These are phyloP conservation scores for Hiodon alosoides DNA, from an alignment of 2,113 vertebrate species.

Conservation along the genomic window DNA sequence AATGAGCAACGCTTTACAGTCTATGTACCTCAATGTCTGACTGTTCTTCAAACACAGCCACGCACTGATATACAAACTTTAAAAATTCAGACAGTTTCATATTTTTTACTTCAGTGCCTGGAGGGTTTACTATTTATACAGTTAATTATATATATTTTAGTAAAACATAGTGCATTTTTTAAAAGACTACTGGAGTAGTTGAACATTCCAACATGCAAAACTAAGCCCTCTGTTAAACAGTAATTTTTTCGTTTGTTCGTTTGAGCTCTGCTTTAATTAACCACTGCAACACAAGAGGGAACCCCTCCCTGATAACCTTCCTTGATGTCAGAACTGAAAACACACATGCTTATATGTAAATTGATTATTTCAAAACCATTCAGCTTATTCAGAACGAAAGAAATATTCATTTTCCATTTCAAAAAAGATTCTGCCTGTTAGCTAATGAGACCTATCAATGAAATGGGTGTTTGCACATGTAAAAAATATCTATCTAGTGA, in stretches of 20 bases:
- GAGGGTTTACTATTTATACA: slow-evolving; percentile 25
- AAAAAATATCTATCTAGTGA: not conserved
- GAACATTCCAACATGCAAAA: slow-evolving; percentile 48
- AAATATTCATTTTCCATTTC: slow-evolving; percentile 22
- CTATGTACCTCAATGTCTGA: too few relatives aligned
- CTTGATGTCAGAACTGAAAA: slow-evolving; percentile 33
- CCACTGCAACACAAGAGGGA: not conserved
- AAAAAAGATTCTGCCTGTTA: slow-evolving; percentile 16
- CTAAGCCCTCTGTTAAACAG: slow-evolving; percentile 27
- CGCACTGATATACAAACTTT: slow-evolving; percentile 24
- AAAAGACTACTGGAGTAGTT: slow-evolving; percentile 39
- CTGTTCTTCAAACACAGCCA: slow-evolving; percentile 12
- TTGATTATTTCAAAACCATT: slow-evolving; percentile 16
- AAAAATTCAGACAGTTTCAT: slow-evolving; percentile 1
- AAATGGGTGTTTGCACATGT: slow-evolving; percentile 14
- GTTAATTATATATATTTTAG: slow-evolving; percentile 22
- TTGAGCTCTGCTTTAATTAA: slow-evolving; percentile 4
- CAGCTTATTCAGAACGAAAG: slow-evolving; percentile 12
- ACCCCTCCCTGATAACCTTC: slow-evolving; percentile 25
- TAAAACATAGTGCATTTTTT: slow-evolving; percentile 42
- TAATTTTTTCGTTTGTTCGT: slow-evolving; percentile 25
- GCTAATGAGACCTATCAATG: slow-evolving; percentile 14
- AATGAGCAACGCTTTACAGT: slow-evolving; percentile 18
- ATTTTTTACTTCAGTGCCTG: slow-evolving; percentile 18
- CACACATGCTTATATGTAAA: slow-evolving; percentile 39